These are phyloP conservation scores for Leucozona laternaria DNA, from an alignment of 2,888 invertebrate species.

Conservation along the genomic window DNA sequence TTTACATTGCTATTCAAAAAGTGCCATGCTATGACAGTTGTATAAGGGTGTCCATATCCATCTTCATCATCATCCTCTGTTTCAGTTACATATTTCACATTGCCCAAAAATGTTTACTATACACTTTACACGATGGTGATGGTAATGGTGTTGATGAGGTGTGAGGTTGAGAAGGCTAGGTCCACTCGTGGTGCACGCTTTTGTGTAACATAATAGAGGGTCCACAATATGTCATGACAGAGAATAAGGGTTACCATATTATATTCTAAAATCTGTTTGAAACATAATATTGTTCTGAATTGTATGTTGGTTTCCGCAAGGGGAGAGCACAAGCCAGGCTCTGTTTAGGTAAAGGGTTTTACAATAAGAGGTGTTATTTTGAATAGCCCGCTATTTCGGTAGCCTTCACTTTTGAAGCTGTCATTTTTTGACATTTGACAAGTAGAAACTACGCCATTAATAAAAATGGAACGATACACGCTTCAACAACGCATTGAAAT, in stretches of 20 bases:
- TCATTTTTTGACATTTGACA: no score
- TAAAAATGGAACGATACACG: no score
- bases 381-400: no score
- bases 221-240: not conserved
- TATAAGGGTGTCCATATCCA: conserved; percentile 11
- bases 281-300: not conserved
- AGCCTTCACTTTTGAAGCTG: no score
- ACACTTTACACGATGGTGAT: not conserved
- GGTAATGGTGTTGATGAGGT: not conserved
- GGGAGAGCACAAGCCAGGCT: no score
- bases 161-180: not conserved
- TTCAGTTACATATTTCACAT: not conserved
- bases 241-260: not conserved
- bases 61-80: conserved; percentile 1
- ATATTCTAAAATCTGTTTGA: no score
- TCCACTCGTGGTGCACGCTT: not conserved
- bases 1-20: conserved; percentile 16
- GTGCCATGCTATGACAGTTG: not conserved
- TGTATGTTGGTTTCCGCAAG: no score
- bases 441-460: no score
- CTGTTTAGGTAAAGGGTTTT: no score
- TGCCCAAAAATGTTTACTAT: conserved; percentile 4
- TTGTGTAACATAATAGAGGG: not conserved
- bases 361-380: no score
- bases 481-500: no score